Evolutionary conservation across 2,113 vertebrate species (phyloP).

Genomic region (Cheirogaleus medius): DNA sequence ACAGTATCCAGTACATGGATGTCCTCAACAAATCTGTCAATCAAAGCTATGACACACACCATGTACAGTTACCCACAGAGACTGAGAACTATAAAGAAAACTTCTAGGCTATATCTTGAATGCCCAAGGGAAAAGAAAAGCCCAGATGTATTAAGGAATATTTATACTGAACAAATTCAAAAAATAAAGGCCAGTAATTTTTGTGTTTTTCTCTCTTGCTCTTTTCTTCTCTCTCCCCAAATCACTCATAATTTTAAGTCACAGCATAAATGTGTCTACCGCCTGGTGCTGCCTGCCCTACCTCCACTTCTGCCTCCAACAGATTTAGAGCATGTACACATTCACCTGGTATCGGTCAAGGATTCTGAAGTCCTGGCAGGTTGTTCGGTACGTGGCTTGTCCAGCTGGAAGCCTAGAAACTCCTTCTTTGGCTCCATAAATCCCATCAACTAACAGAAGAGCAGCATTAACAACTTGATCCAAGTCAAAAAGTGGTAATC

Average conservation of each 20-base stretch:
- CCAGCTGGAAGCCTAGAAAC: conserved; percentile 70
- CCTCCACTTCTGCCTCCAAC: rapidly evolving
- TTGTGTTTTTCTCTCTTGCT: background rate
- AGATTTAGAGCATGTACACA: background rate
- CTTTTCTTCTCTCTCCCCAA: background rate
- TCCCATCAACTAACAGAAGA: conserved; percentile 92
- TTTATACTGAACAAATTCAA: background rate
- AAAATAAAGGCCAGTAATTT: conserved; percentile 17
- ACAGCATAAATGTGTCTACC: background rate
- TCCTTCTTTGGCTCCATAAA: conserved; percentile 90
- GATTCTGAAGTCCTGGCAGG: conserved; percentile 93
- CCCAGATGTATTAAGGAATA: background rate
- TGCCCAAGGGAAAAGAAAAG: background rate
- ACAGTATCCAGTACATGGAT: background rate
- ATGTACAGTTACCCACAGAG: background rate
- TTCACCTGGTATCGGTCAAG: conserved; percentile 98
- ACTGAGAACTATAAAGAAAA: background rate
- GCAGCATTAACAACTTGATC: conserved; percentile 93
- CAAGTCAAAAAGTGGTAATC: conserved; percentile 94
- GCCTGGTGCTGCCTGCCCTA: background rate
- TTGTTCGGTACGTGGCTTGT: conserved; percentile 88
- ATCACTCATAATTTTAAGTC: background rate
- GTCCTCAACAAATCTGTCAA: background rate
- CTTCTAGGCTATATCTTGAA: background rate
- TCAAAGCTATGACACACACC: background rate